These are phyloP conservation scores for Pseudomyrmex sp. DNA, from an alignment of 1,140 invertebrate genomes.

Conservation along the genomic window DNA sequence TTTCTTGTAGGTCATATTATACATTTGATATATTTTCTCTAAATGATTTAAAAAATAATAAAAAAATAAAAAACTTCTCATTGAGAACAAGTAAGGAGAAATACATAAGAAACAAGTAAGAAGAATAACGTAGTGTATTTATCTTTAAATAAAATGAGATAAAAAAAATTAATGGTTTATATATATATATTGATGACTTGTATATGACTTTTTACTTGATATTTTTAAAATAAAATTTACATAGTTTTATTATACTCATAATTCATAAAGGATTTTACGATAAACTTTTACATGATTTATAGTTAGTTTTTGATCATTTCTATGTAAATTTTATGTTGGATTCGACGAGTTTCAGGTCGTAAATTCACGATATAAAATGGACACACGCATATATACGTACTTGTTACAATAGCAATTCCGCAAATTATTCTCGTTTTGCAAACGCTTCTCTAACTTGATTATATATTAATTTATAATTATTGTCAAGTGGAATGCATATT, in stretches of 20 bases:
- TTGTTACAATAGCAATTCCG: constrained; percentile 49
- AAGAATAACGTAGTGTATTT: no score
- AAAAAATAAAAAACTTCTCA: no score
- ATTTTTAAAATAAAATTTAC: constrained; percentile 12
- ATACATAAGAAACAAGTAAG: no score
- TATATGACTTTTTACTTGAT: no score
- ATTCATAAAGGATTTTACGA: neutral
- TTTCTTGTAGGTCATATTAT: neutral
- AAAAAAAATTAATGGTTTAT: neutral
- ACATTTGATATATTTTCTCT: constrained; percentile 28
- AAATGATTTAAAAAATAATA: neutral
- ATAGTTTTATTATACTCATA: constrained; percentile 1
- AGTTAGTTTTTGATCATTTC: constrained; percentile 11
- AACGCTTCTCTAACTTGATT: constrained; percentile 54
- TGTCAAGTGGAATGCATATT: constrained; percentile 44
- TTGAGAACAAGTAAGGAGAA: no score
- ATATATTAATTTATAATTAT: constrained; percentile 61
- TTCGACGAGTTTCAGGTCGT: neutral
- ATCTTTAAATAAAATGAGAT: neutral
- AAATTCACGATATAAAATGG: constrained; percentile 49
- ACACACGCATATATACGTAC: neutral
- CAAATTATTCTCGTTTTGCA: constrained; percentile 56
- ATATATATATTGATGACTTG: neutral
- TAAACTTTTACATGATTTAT: constrained; percentile 22
- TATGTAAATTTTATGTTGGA: constrained; percentile 44